These are phyloP conservation scores for Setophaga kirtlandii DNA, from an alignment of 2,113 vertebrate genomes.

Conservation along the genomic window DNA sequence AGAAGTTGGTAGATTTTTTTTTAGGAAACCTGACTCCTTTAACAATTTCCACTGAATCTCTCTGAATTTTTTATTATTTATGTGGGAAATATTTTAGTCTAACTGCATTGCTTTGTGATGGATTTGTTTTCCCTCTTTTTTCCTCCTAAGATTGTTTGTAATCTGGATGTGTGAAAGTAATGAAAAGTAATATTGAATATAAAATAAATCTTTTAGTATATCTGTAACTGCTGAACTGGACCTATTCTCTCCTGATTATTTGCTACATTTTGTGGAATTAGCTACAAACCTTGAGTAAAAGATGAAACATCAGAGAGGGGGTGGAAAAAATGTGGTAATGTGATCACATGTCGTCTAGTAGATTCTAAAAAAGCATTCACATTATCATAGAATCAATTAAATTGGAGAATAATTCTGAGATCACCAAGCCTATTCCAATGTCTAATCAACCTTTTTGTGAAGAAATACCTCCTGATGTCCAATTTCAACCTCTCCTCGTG, in stretches of 20 bases:
- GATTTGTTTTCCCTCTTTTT: too few relatives aligned
- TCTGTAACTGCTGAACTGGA: background rate
- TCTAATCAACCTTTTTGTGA: background rate
- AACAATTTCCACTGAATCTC: background rate
- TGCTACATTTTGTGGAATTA: background rate
- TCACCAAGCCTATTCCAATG: background rate
- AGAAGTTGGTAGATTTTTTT: background rate
- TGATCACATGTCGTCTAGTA: background rate
- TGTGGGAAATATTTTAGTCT: background rate
- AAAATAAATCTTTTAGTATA: background rate
- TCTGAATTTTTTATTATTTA: background rate
- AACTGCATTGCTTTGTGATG: background rate
- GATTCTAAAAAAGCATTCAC: accelerated
- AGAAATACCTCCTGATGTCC: background rate
- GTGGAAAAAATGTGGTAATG: background rate
- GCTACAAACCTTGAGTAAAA: background rate
- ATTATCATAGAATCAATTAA: background rate
- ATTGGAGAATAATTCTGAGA: background rate
- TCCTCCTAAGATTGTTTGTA: background rate
- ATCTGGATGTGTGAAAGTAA: background rate
- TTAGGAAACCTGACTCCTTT: background rate
- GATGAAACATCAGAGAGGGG: background rate
- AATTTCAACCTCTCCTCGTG: background rate
- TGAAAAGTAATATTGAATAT: background rate
- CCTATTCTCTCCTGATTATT: background rate